These are phyloP conservation scores for Phacellophora camtschatica DNA, from an alignment of 30 jellyfish, hydroid and myxozoan genomes.

Conservation along the genomic window DNA sequence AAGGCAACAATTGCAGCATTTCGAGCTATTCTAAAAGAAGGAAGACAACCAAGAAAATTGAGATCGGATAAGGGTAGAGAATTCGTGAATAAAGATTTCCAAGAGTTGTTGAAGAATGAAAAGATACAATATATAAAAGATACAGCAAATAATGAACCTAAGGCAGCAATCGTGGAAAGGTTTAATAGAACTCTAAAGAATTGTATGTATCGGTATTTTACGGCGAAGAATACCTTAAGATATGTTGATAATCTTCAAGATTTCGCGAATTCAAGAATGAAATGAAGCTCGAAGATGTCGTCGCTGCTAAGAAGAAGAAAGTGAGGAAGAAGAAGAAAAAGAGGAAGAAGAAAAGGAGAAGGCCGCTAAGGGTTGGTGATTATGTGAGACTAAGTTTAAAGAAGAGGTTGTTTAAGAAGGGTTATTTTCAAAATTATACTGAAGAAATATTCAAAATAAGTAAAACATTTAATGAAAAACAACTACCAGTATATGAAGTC, in stretches of 20 bases:
- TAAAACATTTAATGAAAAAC: neutral
- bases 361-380: slow-evolving; percentile 13
- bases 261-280: neutral
- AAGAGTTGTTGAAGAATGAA: neutral
- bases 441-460: slow-evolving; percentile 39
- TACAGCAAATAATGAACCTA: slow-evolving; percentile 4
- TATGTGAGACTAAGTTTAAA: slow-evolving; percentile 8
- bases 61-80: slow-evolving; percentile 44
- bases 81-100: slow-evolving; percentile 1
- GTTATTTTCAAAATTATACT: slow-evolving; percentile 25
- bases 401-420: slow-evolving; percentile 45
- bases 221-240: neutral
- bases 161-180: slow-evolving; percentile 50
- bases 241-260: slow-evolving; percentile 19
- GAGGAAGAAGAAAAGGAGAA: neutral
- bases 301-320: neutral
- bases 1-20: neutral
- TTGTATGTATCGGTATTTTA: slow-evolving; percentile 26
- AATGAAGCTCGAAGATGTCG: slow-evolving; percentile 34
- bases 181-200: slow-evolving; percentile 37
- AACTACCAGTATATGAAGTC: neutral
- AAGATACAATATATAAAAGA: slow-evolving; percentile 5
- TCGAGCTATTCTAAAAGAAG: neutral
- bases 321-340: neutral
- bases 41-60: slow-evolving; percentile 13